phyloP scores from a whole-genome alignment of 2,888 invertebrate species.

The Ornithoptera priamus region DNA sequence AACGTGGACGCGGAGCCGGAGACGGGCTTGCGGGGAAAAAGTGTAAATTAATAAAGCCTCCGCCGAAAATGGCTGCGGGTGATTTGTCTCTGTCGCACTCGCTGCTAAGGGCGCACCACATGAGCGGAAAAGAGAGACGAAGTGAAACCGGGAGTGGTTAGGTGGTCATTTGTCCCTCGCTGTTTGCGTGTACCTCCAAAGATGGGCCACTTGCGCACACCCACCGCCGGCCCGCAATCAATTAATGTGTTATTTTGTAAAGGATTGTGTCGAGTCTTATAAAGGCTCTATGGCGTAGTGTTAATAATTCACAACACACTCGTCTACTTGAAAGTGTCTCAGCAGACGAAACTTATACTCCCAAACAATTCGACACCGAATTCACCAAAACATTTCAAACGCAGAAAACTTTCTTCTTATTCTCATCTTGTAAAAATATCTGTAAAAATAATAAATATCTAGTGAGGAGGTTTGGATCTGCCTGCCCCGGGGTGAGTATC shows the following conservation, averaged over 20 bases:
- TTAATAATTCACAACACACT: constrained; percentile 27
- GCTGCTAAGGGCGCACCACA: constrained; percentile 32
- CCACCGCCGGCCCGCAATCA: constrained; percentile 43
- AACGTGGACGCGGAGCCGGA: constrained; percentile 58
- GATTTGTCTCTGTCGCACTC: constrained; percentile 66
- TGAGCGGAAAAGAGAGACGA: constrained; percentile 56
- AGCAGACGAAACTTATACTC: background rate
- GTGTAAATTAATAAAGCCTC: constrained; percentile 72
- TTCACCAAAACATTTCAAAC: too few species aligned
- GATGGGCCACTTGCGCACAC: constrained; percentile 47
- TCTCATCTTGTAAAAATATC: too few species aligned
- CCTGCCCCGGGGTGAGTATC: too few species aligned
- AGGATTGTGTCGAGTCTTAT: constrained; percentile 42
- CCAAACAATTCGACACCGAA: too few species aligned
- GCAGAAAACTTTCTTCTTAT: too few species aligned
- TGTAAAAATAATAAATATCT: too few species aligned
- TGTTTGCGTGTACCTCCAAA: constrained; percentile 59
- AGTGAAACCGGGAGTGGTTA: constrained; percentile 66
- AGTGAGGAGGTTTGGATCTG: too few species aligned
- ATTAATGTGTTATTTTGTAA: constrained; percentile 40
- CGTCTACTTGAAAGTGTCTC: constrained; percentile 23
- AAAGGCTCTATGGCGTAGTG: constrained; percentile 31
- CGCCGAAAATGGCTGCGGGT: constrained; percentile 60
- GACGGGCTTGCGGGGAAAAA: constrained; percentile 70
- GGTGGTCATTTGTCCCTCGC: constrained; percentile 68